Conservation (phyloP, 2,797 vertebrate species). For the Smutsia gigantea region DNA sequence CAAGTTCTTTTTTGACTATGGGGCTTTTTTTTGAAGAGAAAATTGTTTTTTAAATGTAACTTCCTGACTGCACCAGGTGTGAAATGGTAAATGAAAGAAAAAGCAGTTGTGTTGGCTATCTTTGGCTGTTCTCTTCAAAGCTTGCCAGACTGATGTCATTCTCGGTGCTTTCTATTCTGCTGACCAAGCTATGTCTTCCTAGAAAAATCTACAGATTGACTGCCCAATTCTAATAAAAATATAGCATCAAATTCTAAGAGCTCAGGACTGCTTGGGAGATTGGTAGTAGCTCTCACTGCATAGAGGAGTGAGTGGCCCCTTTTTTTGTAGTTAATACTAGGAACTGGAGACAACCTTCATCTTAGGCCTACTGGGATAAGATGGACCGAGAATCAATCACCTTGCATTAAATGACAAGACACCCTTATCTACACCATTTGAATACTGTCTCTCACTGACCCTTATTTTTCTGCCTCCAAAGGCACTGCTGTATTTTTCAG, state of each 20-base stretch:
- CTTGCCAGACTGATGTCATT: not conserved
- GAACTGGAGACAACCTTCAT: not conserved
- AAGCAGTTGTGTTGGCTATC: not conserved
- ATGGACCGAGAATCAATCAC: not conserved
- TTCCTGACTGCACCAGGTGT: conserved; percentile 56
- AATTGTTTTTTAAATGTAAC: conserved; percentile 47
- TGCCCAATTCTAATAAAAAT: conserved; percentile 9
- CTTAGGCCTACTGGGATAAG: not conserved
- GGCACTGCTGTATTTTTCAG: not conserved
- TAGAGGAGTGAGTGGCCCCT: not conserved
- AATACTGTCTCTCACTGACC: not conserved
- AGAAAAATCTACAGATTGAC: not conserved
- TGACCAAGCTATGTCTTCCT: conserved; percentile 15
- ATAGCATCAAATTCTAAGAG: conserved; percentile 6
- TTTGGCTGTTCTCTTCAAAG: not conserved
- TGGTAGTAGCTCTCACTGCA: not conserved
- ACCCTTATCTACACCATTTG: not conserved
- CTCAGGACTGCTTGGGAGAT: not conserved
- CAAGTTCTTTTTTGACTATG: not conserved
- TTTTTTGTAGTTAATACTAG: not conserved
- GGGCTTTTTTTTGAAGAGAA: not conserved
- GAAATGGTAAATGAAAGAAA: conserved; percentile 38
- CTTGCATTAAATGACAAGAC: not conserved
- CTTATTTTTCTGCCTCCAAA: conserved; percentile 47
- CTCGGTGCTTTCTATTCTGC: conserved; percentile 32